These are phyloP conservation scores for Mastigias papua DNA, from an alignment of 30 jellyfish, hydroid and myxozoan genomes.

Conservation along the genomic window DNA sequence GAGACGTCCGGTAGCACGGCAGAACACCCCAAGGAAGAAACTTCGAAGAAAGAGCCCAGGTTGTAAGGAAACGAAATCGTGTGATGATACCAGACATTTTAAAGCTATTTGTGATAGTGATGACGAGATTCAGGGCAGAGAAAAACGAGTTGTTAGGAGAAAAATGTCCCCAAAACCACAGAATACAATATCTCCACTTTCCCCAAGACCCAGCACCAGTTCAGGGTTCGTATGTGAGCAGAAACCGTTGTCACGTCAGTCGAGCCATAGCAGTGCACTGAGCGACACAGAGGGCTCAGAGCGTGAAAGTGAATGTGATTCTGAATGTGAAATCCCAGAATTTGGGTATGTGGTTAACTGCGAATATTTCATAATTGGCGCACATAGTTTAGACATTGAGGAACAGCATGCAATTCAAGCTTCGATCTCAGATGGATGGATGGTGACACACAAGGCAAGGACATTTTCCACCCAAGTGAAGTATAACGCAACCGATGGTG, in stretches of 20 bases:
- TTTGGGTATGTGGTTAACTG: slow-evolving; percentile 91
- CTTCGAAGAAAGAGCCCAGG: slow-evolving; percentile 23
- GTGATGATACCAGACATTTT: slow-evolving; percentile 13
- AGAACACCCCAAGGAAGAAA: slow-evolving; percentile 21
- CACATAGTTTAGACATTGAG: slow-evolving; percentile 88
- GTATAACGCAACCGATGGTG: slow-evolving; percentile 75
- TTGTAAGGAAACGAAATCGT: slow-evolving; percentile 8
- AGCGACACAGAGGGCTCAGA: slow-evolving; percentile 89
- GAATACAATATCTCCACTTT: slow-evolving; percentile 23
- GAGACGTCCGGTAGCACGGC: neutral
- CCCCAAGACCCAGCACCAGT: slow-evolving; percentile 21
- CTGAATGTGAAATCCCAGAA: slow-evolving; percentile 86
- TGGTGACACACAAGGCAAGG: slow-evolving; percentile 68
- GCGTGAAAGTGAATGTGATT: slow-evolving; percentile 87
- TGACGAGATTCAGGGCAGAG: slow-evolving; percentile 44
- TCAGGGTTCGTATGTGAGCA: slow-evolving; percentile 32
- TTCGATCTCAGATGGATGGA: slow-evolving; percentile 93
- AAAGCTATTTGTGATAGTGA: slow-evolving; percentile 48
- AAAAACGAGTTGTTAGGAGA: slow-evolving; percentile 28
- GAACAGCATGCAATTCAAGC: slow-evolving; percentile 97
- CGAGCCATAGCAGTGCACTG: slow-evolving; percentile 58
- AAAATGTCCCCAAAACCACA: slow-evolving; percentile 40
- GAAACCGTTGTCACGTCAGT: slow-evolving; percentile 36
- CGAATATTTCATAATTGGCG: slow-evolving; percentile 85
- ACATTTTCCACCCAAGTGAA: slow-evolving; percentile 52